These are phyloP conservation scores for Reinhardtius hippoglossoides DNA, from an alignment of 2,113 vertebrate species.

Conservation along the genomic window DNA sequence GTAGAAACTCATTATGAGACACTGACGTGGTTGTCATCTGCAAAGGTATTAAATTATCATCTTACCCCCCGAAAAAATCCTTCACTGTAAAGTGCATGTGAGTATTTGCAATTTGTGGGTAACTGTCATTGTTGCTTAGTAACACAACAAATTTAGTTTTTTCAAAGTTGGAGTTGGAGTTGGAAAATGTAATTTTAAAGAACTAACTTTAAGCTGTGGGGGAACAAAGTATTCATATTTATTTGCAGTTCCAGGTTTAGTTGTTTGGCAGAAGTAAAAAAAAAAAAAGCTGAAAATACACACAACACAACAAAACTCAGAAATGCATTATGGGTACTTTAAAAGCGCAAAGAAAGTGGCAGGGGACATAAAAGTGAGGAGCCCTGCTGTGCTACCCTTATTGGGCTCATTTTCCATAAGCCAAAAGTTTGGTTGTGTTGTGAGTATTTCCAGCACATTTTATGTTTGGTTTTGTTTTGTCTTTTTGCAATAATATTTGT, in stretches of 20 bases:
- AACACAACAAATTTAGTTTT: neutral
- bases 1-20: conserved; percentile 42
- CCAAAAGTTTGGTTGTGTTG: neutral
- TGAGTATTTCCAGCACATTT: neutral
- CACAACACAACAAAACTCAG: neutral
- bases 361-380: too few species aligned
- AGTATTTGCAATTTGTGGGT: neutral
- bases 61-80: neutral
- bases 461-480: neutral
- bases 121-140: neutral
- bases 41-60: conserved; percentile 20
- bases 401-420: too few species aligned
- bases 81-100: conserved; percentile 4
- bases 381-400: too few species aligned
- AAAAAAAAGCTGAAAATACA: neutral
- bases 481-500: too few species aligned
- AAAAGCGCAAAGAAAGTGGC: too few species aligned
- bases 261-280: neutral
- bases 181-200: neutral
- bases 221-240: neutral
- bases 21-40: conserved; percentile 4
- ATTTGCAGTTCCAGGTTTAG: neutral
- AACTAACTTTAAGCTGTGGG: neutral
- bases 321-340: neutral
- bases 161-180: neutral